phyloP scores from a whole-genome alignment of 2,113 vertebrate genomes.

The Eira barbara region DNA sequence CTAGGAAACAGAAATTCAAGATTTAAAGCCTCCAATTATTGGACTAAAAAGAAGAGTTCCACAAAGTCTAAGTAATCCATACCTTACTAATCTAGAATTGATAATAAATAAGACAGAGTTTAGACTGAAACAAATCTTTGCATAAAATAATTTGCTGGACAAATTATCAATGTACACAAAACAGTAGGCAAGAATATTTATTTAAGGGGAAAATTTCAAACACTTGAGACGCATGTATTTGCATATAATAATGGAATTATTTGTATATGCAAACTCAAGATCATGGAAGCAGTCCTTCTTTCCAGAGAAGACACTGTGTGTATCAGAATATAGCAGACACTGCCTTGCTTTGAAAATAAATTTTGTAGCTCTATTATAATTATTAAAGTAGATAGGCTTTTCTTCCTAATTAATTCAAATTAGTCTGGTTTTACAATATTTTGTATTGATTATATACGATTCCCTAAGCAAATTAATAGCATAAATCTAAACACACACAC shows the following conservation, averaged over 20 bases:
- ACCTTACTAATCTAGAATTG: background rate
- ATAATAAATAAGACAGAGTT: background rate
- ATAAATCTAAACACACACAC: background rate
- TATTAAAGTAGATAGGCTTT: background rate
- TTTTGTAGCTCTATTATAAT: background rate
- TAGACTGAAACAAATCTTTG: background rate
- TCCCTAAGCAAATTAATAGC: background rate
- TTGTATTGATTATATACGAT: background rate
- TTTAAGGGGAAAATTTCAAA: background rate
- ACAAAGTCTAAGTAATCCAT: background rate
- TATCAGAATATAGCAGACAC: background rate
- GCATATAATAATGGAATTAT: constrained; percentile 36
- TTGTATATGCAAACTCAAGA: constrained; percentile 30
- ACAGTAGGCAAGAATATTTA: constrained; percentile 38
- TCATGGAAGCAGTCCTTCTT: background rate
- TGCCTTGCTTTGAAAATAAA: background rate
- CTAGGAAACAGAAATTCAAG: background rate
- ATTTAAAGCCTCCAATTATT: background rate
- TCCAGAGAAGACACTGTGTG: background rate
- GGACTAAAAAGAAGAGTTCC: background rate
- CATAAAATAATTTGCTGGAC: background rate
- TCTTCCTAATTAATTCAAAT: constrained; percentile 17
- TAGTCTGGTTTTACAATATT: background rate
- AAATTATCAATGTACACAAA: constrained; percentile 30
- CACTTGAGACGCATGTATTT: background rate